Conservation (phyloP, 2,888 invertebrate genomes). For the Clostera curtula region DNA sequence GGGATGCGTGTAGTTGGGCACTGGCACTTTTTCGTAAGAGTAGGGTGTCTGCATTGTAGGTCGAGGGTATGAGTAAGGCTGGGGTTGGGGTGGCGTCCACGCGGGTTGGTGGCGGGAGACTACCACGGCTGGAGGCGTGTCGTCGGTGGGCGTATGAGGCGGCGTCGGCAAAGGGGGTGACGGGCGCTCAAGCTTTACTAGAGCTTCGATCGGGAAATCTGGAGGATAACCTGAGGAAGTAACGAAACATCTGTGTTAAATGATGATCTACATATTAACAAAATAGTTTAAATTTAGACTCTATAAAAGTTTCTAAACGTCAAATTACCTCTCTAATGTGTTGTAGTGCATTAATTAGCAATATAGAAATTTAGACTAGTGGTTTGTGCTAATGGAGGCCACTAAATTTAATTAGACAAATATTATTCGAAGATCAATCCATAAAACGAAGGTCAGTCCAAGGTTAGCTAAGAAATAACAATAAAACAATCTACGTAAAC, state of each 20-base stretch:
- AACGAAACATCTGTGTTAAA: constrained; percentile 8
- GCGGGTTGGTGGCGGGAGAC: constrained; percentile 55
- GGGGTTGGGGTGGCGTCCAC: constrained; percentile 47
- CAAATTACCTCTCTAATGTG: too few relatives aligned
- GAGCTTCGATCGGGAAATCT: constrained; percentile 73
- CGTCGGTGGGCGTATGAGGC: constrained; percentile 82
- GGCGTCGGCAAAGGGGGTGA: constrained; percentile 81
- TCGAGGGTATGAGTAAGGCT: constrained; percentile 52
- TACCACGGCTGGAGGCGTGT: constrained; percentile 67
- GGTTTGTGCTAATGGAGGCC: too few relatives aligned
- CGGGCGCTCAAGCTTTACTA: constrained; percentile 76
- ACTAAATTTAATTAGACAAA: too few relatives aligned
- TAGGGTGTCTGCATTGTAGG: constrained; percentile 53
- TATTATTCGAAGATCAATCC: too few relatives aligned
- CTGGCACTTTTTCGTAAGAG: constrained; percentile 55
- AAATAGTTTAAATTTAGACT: too few relatives aligned
- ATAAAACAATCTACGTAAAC: not conserved
- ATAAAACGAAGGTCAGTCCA: too few relatives aligned
- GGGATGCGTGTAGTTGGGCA: constrained; percentile 48
- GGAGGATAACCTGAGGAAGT: constrained; percentile 70
- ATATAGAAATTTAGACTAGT: too few relatives aligned
- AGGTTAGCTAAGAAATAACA: not conserved
- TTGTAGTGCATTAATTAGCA: too few relatives aligned
- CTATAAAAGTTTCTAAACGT: not conserved
- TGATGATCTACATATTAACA: too few relatives aligned